phyloP scores from a whole-genome alignment of 1,140 invertebrate genomes.

The Hyphantria cunea region DNA sequence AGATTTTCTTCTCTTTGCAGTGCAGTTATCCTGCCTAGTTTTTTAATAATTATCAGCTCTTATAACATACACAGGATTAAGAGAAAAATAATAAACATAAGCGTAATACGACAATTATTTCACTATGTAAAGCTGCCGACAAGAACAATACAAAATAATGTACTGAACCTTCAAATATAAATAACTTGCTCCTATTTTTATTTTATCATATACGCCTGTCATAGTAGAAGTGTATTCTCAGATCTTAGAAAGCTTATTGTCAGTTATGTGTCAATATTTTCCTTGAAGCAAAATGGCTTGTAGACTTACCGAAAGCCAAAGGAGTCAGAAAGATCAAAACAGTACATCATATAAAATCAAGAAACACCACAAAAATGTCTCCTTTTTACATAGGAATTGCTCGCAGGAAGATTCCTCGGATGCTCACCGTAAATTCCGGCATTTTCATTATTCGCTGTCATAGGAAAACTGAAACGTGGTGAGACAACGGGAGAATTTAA shows the following conservation, averaged over 20 bases:
- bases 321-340: conserved; percentile 8
- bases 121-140: too few species aligned
- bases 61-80: too few species aligned
- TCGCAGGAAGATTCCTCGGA: conserved; percentile 42
- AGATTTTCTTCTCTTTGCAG: too few species aligned
- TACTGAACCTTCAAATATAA: too few species aligned
- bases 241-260: background rate
- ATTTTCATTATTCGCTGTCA: conserved; percentile 69
- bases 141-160: too few species aligned
- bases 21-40: too few species aligned
- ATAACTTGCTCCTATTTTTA: too few species aligned
- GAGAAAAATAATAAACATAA: too few species aligned
- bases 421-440: conserved; percentile 46
- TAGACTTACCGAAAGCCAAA: background rate
- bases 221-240: too few species aligned
- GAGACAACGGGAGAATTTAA: conserved; percentile 60
- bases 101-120: too few species aligned
- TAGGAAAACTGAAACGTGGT: conserved; percentile 55
- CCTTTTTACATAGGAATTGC: conserved; percentile 47
- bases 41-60: too few species aligned
- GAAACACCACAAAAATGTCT: conserved; percentile 50
- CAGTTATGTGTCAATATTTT: background rate
- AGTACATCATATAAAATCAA: conserved; percentile 45
- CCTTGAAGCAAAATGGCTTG: background rate
- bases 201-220: too few species aligned